Base-by-base conservation (phyloP, 2,888 invertebrate genomes). In the Atethmia centrago region DNA sequence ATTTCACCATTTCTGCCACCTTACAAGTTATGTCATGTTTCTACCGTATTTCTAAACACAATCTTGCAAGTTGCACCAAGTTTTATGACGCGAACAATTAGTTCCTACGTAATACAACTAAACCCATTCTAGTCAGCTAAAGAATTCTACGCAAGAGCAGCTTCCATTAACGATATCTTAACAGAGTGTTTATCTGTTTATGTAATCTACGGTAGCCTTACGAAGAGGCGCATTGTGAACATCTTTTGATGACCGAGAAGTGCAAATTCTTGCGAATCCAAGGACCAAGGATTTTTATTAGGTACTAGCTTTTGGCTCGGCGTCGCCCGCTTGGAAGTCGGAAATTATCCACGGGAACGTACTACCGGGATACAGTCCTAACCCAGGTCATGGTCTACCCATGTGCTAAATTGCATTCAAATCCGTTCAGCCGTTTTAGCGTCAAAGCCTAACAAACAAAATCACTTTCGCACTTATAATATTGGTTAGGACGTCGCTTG, bases 121-220 rank as follows among this genome's bases (percentile, higher is more conserved):
- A 1, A 40, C 40, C 14, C 19, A 25, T 51, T 49, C n/a, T 45
- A 49, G 72, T 45, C 31, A 53, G 25, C 36, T 45, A 7, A 56
- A 78, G 55, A 61, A 61, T 51, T 31, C 21, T 25, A 28, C 58
- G 25, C 64, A 61, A 61, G 40, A 45, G 53, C 28, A 45, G 49
- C 42, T 47, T 84, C 84, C 84, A 83, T 80, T 80, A 83, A 49
- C 84, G 58, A 67, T 80, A 80, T 83, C 84, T 67, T 47, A 53
- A 68, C 16, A 0, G 19, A 40, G 21, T 40, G 53, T 40, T 56
- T 82, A 66, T 76, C 77, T 58, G 19, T 19, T 49, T 47, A 16
- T 25, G 28, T n/a, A 45, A 81, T 66, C 51, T 66, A 25, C n/a
- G 25, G 16, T 49, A 45, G 77, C 36, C 14, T 47, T 47, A 21